phyloP scores from a whole-genome alignment of 2,888 invertebrate genomes.

The Diloba caeruleocephala region DNA sequence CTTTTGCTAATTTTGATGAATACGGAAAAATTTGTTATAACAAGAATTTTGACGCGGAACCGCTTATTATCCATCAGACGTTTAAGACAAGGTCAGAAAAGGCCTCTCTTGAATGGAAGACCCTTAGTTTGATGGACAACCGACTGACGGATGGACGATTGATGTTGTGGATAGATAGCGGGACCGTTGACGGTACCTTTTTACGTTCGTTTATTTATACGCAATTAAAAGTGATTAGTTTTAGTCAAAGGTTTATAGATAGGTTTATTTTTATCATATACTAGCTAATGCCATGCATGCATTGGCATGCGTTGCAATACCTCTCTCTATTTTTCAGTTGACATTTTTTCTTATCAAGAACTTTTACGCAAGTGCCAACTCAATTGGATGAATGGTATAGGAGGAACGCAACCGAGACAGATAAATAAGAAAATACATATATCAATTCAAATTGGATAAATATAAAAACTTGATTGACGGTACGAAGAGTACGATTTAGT shows the following conservation, averaged over 20 bases:
- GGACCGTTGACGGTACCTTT: slow-evolving; percentile 29
- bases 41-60: slow-evolving; percentile 49
- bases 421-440: too few relatives aligned
- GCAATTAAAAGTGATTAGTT: slow-evolving; percentile 34
- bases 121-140: slow-evolving; percentile 55
- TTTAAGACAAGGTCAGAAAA: slow-evolving; percentile 53
- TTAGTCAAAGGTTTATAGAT: slow-evolving; percentile 14
- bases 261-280: not conserved
- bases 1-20: slow-evolving; percentile 62
- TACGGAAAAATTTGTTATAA: slow-evolving; percentile 54
- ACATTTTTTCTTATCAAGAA: too few relatives aligned
- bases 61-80: slow-evolving; percentile 46
- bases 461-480: too few relatives aligned
- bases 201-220: slow-evolving; percentile 41
- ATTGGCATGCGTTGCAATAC: too few relatives aligned
- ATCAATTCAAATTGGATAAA: too few relatives aligned
- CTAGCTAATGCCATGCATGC: too few relatives aligned
- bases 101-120: slow-evolving; percentile 43
- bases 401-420: too few relatives aligned
- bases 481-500: too few relatives aligned
- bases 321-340: too few relatives aligned
- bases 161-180: slow-evolving; percentile 38
- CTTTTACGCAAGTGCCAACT: too few relatives aligned
- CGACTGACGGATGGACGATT: slow-evolving; percentile 47
- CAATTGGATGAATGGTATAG: too few relatives aligned